Base-by-base conservation (phyloP, 2,113 vertebrate species). In the Lepidothrix coronata region DNA sequence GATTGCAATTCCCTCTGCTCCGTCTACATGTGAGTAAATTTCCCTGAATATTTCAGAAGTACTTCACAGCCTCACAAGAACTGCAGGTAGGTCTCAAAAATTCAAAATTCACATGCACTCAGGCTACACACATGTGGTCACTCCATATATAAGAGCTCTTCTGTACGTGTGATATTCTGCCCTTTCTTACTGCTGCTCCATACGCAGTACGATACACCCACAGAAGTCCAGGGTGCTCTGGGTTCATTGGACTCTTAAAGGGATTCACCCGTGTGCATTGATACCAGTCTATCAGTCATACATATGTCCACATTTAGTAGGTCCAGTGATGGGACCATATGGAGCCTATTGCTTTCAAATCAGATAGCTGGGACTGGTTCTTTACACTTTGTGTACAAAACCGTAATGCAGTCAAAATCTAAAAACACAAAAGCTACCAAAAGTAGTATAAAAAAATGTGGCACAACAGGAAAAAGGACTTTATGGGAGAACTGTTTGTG, bases 181-280 rank as follows among this genome's bases (percentile, higher is more conserved):
- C 12, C 11, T 55, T 48, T 4, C 6, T 30, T 88, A 28, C 19
- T 33, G 22, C 7, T 41, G 55, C 22, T 59, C 25, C 1, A 0
- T 52, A 21, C 0, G 0, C 13, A 22, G 14, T 67, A 28, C 21
- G 17, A 27, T 22, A 44, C 5, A 65, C 13, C 23, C 18, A 7
- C 37, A 62, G 62, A 72, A 8, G 9, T 15, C 33, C 17, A 57
- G 37, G 11, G 5, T 67, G 41, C 21, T 58, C 35, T 58, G 61
- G 9, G 19, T n/a, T 66, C 41, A 25, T 0, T n/a, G 17, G 15
- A 23, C 5, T 44, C 15, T 83, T 41, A 31, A 44, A 71, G 12
- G 4, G 10, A 66, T 48, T 78, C 37, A 49, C 12, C 31, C 2
- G 14, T 5, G 12, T 44, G 14, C 57, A 51, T 20, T 37, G 37